phyloP scores from a whole-genome alignment of 2,888 invertebrate genomes.

The Macrosiphum euphorbiae region DNA sequence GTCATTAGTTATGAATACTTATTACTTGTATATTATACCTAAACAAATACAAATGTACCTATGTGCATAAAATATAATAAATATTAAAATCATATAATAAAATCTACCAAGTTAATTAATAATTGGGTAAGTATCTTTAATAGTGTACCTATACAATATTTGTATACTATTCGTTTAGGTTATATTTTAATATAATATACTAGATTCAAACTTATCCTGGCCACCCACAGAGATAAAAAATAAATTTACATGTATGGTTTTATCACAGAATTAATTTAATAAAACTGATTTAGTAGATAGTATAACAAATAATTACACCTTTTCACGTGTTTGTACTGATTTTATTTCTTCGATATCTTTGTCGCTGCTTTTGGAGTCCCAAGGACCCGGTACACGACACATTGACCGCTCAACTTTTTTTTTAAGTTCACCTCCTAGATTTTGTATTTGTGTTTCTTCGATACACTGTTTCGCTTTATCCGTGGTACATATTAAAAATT shows the following conservation, averaged over 20 bases:
- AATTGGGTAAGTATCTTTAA: not conserved
- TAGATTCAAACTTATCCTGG: not conserved
- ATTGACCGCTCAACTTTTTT: slow-evolving; percentile 47
- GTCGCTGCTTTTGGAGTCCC: slow-evolving; percentile 67
- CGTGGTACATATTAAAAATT: slow-evolving; percentile 67
- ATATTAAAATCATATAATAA: not conserved
- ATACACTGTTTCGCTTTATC: slow-evolving; percentile 65
- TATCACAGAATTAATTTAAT: not conserved
- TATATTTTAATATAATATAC: not conserved
- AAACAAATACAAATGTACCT: not conserved
- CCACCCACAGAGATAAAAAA: not conserved
- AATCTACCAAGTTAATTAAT: not conserved
- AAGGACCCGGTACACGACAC: slow-evolving; percentile 55
- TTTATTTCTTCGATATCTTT: slow-evolving; percentile 66
- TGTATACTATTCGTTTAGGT: not conserved
- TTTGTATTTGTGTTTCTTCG: slow-evolving; percentile 62
- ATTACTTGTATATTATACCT: not conserved
- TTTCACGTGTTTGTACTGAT: slow-evolving; percentile 65
- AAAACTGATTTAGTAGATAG: not conserved
- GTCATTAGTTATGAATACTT: not conserved
- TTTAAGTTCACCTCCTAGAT: slow-evolving; percentile 50
- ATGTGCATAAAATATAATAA: not conserved
- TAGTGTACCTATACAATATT: not conserved
- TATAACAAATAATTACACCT: slow-evolving; percentile 27
- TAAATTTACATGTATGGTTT: not conserved